These are phyloP conservation scores for Perca flavescens DNA, from an alignment of 2,113 vertebrate species.

Conservation along the genomic window DNA sequence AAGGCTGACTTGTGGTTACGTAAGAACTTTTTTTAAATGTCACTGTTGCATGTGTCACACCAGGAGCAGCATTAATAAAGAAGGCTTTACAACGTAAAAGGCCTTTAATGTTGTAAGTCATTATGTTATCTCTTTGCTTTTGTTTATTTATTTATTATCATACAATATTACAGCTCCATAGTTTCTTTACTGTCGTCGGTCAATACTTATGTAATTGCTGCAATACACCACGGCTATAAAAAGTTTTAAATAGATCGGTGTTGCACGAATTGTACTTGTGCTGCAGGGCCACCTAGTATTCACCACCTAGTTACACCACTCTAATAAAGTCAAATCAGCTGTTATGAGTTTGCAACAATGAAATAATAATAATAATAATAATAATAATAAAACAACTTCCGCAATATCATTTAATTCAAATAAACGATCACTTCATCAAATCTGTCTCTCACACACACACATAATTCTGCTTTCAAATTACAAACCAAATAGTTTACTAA, in stretches of 20 bases:
- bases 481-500: too few species aligned
- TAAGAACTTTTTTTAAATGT: slow-evolving; percentile 4
- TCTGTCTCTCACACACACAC: background rate
- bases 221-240: background rate
- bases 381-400: background rate
- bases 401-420: background rate
- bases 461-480: too few species aligned
- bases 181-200: background rate
- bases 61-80: slow-evolving; percentile 40
- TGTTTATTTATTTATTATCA: slow-evolving; percentile 38
- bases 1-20: slow-evolving; percentile 24
- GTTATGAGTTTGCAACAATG: background rate
- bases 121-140: slow-evolving; percentile 16
- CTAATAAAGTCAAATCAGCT: background rate
- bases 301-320: background rate
- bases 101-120: slow-evolving; percentile 20
- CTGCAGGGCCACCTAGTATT: background rate
- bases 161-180: slow-evolving; percentile 8
- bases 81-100: slow-evolving; percentile 34
- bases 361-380: background rate
- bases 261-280: background rate
- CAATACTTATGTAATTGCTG: background rate
- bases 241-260: background rate
- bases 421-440: background rate
- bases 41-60: slow-evolving; percentile 32